Evolutionary conservation across 92 coral and sea anemone genomes (phyloP).

Genomic region (Phenganax marumi): DNA sequence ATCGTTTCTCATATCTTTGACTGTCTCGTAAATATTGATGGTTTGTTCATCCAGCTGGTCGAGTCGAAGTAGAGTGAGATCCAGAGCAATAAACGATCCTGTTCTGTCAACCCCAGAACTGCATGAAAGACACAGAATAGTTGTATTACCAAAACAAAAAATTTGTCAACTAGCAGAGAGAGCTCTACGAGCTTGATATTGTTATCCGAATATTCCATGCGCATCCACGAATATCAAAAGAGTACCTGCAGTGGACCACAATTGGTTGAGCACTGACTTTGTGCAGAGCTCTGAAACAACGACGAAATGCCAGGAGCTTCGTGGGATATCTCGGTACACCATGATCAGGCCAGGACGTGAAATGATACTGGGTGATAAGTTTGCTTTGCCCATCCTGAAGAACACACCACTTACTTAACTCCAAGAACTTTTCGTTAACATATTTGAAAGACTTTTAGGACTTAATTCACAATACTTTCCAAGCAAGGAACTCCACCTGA

Average conservation of each 20-base stretch:
- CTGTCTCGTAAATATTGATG: conserved; percentile 52
- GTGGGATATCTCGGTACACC: conserved; percentile 78
- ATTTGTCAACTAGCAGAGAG: too few relatives aligned
- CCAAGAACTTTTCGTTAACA: too few relatives aligned
- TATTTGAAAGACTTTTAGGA: too few relatives aligned
- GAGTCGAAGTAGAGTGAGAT: not conserved
- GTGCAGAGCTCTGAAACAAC: conserved; percentile 63
- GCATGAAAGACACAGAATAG: not conserved
- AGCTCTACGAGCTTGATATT: too few relatives aligned
- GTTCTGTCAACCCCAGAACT: conserved; percentile 82
- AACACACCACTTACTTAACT: too few relatives aligned
- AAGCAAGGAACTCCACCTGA: too few relatives aligned
- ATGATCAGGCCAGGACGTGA: conserved; percentile 61
- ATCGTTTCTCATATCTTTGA: conserved; percentile 50
- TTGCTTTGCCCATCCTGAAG: conserved; percentile 5
- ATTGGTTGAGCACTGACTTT: conserved; percentile 71
- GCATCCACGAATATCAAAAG: not conserved
- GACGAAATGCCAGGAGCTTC: conserved; percentile 77
- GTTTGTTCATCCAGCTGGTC: conserved; percentile 11
- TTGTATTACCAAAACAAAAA: not conserved
- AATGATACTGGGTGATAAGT: conserved; percentile 52
- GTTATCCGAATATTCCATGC: too few relatives aligned
- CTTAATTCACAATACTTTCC: too few relatives aligned
- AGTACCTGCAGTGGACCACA: conserved; percentile 83
- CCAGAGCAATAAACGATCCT: conserved; percentile 63